These are phyloP conservation scores for Meiosimyza platycephala DNA, from an alignment of 2,888 invertebrate species.

Conservation along the genomic window DNA sequence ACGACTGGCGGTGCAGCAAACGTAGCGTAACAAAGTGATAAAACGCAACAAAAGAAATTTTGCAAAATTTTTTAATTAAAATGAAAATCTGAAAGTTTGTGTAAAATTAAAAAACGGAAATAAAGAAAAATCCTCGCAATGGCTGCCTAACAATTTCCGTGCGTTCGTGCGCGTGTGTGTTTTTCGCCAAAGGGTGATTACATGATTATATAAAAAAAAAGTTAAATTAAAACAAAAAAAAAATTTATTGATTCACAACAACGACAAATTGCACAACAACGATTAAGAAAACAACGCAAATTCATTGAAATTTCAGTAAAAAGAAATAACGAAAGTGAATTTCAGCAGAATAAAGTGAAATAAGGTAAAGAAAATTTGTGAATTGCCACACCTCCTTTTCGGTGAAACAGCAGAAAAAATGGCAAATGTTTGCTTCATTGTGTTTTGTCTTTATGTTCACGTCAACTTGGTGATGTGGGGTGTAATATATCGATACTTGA, in stretches of 20 bases:
- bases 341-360: background rate
- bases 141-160: constrained; percentile 4
- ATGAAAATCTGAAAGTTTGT: no score
- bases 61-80: no score
- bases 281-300: background rate
- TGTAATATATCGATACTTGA: no score
- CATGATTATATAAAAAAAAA: constrained; percentile 32
- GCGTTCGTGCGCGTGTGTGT: constrained; percentile 11
- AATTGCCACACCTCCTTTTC: background rate
- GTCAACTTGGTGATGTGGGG: no score
- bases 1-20: no score
- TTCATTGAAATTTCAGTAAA: background rate
- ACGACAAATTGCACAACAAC: constrained; percentile 22
- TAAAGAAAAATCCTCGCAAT: background rate
- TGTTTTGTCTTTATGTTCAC: no score
- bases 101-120: no score
- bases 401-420: background rate
- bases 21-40: no score
- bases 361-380: constrained; percentile 9
- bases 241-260: constrained; percentile 17
- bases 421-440: background rate
- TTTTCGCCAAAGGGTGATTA: constrained; percentile 7
- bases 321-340: background rate
- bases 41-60: no score
- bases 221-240: background rate